Evolutionary conservation across 2,888 invertebrate species (phyloP), one percentile per base, ranked within the genome.

Genomic region (Idaea straminata): DNA sequence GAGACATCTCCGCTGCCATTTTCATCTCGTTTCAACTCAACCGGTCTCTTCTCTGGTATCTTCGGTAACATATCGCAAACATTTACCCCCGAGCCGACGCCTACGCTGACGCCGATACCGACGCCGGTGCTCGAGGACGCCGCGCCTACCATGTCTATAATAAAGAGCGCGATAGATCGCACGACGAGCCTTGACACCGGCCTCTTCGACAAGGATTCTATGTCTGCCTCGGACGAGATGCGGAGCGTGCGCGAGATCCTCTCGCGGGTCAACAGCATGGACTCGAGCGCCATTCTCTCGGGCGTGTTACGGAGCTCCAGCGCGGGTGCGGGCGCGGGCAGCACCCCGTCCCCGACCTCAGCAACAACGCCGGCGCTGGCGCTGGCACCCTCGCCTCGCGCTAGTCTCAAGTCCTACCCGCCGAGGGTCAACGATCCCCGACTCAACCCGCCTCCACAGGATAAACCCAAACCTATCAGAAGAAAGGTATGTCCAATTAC

Each of bases 131-230:
- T 47, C 7, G 47, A 47, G 13, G 90, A 92, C 63, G 88, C 86
- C 69, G 86, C 90, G 71, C 92, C 92, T 5, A 89, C 88, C 77
- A 86, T 92, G 85, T 89, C 92, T 58, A 82, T 92, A 78, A 92
- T 93, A 77, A 92, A 92, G 77, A 93, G 90, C 85, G 92, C 92
- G 75, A 93, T 93, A 83, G 91, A 93, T 79, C 85, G 91, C 87
- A 91, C 89, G 83, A 88, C 90, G 80, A 88, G 85, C 83, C 85
- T 91, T 83, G 91, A 92, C 76, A 85, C 78, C 82, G 85, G 87
- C 83, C 81, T 91, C 76, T 89, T 89, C 69, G 90, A 88, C 77
- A 88, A 87, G 73, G 88, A 86, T 77, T 84, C 83, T 78, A 82
- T 83, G 72, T 86, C 86, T 68, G 85, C 83, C 57, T 88, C 82